phyloP scores from a whole-genome alignment of 64 coral and sea anemone species.

The Stylophora pistillata region DNA sequence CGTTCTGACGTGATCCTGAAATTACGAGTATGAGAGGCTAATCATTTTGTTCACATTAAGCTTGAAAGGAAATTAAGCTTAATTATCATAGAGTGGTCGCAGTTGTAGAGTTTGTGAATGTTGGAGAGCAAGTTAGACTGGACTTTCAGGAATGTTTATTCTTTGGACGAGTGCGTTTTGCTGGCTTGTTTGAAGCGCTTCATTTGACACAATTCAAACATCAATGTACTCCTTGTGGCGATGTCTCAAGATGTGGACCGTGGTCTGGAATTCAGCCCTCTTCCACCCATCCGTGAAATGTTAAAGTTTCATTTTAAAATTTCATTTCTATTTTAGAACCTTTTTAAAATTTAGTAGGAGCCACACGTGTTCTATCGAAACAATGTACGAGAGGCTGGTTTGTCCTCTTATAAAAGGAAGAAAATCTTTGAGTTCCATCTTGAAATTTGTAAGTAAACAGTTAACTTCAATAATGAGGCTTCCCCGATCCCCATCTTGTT shows the following conservation, averaged over 20 bases:
- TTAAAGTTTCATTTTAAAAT: background rate
- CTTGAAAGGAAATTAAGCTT: no score
- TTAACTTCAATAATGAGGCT: no score
- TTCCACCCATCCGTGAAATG: background rate
- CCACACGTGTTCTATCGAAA: no score
- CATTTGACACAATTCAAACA: constrained; percentile 23
- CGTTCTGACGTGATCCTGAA: background rate
- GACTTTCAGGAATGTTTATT: background rate
- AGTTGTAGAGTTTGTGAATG: no score
- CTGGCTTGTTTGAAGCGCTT: constrained; percentile 8
- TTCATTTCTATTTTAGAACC: background rate
- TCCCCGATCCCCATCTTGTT: no score
- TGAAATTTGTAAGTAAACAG: no score
- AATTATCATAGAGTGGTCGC: no score
- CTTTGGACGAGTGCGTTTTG: constrained; percentile 3
- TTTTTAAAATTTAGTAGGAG: no score
- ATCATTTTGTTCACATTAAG: no score
- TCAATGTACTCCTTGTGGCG: background rate
- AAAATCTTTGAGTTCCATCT: no score
- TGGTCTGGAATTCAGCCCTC: background rate
- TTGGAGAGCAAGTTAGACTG: background rate
- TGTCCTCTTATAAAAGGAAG: no score
- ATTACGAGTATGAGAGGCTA: background rate
- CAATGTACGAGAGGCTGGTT: no score
- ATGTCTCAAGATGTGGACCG: background rate